Evolutionary conservation across 2,113 vertebrate genomes (phyloP), one percentile per base, ranked within the genome.

Genomic region (Nibea albiflora): DNA sequence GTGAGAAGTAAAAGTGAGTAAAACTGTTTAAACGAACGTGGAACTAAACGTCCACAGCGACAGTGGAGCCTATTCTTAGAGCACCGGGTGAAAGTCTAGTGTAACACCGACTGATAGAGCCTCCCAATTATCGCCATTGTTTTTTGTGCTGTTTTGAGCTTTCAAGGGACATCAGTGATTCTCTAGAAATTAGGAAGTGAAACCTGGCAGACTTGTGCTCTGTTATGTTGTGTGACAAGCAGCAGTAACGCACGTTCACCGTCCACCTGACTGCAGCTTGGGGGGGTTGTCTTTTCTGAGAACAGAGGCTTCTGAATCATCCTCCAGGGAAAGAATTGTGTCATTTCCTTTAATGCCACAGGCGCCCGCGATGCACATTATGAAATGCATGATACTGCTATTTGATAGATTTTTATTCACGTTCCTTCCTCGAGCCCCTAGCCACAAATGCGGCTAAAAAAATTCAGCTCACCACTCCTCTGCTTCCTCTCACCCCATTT

Each of bases 181-280:
- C 66, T 65, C 62, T 35, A 61, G 73, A 89, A 84, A 85, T 75
- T 50, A 86, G 90, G 90, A 93, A 92, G 87, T 81, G 86, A 91
- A 88, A 90, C 73, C 66, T 71, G 61, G 22, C 57, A 58, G 65
- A 54, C 84, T 61, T 19, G 26, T 81, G 89, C 89, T 85, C 47
- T 60, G 35, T 39, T 65, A 11, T 73, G 47, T 73, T 85, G 76
- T 91, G 80, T 82, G 80, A 88, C 78, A 64, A 81, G 80, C 78
- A 47, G 44, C 24, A 62, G 58, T 57, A 16, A 61, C 7, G 70
- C 78, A 61, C 80, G 81, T 31, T 89, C 76, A 66, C 24, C 24
- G 72, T 88, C 84, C 84, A 85, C 81, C 84, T 83, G 80, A 90
- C 82, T 52, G 1, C 19, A 10, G 65, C 77, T 72, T 9, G 2